Evolutionary conservation across 2,888 invertebrate species (phyloP).

Genomic region (Perdita meconis): DNA sequence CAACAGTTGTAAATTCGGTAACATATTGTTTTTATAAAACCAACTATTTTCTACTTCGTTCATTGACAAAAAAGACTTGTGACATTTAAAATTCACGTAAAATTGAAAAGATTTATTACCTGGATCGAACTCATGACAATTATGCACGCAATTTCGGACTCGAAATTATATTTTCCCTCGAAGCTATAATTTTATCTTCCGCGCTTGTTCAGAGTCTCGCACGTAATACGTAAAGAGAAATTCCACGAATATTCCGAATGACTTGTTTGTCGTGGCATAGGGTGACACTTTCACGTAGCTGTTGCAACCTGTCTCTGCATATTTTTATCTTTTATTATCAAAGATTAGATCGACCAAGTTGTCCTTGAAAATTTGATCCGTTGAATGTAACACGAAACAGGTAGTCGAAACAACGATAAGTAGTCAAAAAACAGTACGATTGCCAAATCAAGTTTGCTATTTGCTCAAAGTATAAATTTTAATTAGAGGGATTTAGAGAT

Average conservation of each 20-base stretch:
- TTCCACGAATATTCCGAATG: constrained; percentile 7
- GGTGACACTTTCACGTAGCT: constrained; percentile 67
- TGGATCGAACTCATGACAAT: constrained; percentile 39
- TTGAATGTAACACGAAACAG: not conserved
- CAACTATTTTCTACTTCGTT: not conserved
- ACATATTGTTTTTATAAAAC: constrained; percentile 35
- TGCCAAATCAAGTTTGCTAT: too few species aligned
- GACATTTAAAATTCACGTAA: constrained; percentile 7
- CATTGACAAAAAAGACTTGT: not conserved
- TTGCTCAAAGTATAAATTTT: too few species aligned
- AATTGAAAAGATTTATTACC: constrained; percentile 30
- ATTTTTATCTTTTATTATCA: constrained; percentile 12
- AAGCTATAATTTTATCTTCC: constrained; percentile 19
- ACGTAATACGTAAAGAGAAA: not conserved
- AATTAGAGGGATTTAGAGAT: too few species aligned
- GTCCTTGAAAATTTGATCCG: constrained; percentile 21
- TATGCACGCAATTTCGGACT: constrained; percentile 8
- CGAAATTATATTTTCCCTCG: not conserved
- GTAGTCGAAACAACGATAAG: too few species aligned
- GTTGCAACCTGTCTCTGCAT: constrained; percentile 18
- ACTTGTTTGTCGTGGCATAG: constrained; percentile 58
- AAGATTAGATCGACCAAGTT: constrained; percentile 3
- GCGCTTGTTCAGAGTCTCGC: constrained; percentile 6
- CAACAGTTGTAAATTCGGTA: constrained; percentile 9
- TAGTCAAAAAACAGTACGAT: too few species aligned